These are phyloP conservation scores for Muscicapa adusta DNA, from an alignment of 2,113 vertebrate genomes.

Conservation along the genomic window DNA sequence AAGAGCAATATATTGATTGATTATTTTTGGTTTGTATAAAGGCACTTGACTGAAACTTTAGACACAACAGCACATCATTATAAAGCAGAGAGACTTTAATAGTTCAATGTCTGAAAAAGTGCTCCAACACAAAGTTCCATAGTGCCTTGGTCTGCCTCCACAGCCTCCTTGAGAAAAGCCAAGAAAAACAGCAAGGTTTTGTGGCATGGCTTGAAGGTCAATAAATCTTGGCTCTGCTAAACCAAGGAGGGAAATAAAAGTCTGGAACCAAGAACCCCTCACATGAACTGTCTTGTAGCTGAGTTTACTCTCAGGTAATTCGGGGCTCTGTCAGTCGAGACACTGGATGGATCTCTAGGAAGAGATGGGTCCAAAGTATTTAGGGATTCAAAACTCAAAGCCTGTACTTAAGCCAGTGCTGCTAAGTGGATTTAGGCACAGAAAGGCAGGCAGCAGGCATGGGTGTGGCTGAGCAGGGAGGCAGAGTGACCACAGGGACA, in stretches of 20 bases:
- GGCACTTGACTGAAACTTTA: neutral
- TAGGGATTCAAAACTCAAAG: neutral
- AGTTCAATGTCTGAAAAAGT: slow-evolving; percentile 38
- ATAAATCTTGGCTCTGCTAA: neutral
- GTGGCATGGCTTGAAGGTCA: neutral
- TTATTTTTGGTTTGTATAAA: slow-evolving; percentile 27
- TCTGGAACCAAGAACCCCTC: neutral
- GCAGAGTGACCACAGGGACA: neutral
- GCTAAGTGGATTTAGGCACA: neutral
- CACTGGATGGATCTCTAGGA: neutral
- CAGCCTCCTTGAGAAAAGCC: neutral
- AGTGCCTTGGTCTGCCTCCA: neutral
- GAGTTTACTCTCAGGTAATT: neutral
- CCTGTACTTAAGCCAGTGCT: neutral
- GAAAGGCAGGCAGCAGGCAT: neutral
- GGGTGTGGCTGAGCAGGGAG: neutral
- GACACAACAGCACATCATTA: neutral
- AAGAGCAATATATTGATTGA: neutral
- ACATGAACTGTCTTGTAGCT: neutral
- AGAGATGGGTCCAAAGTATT: neutral
- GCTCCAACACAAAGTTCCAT: neutral
- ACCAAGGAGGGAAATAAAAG: neutral
- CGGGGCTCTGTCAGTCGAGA: neutral
- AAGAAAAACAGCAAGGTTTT: slow-evolving; percentile 25
- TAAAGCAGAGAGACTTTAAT: slow-evolving; percentile 17